Percentiles rank a stretch among this genome's conserved stretches.
These are phyloP conservation scores for Amphipyra berbera DNA, from an alignment of 2,888 invertebrate species.

Conservation along the genomic window DNA sequence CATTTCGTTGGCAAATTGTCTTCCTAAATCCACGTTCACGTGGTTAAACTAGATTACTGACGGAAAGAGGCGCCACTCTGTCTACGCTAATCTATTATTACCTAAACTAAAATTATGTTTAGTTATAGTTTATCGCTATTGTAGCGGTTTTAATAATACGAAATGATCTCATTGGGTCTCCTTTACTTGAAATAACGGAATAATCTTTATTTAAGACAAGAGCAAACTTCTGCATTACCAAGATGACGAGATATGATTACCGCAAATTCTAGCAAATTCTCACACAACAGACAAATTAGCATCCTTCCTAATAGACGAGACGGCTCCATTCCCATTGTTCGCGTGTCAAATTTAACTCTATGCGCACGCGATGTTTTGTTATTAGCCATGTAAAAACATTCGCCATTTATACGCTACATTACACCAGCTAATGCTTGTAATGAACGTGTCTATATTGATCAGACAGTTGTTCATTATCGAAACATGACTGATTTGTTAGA, in stretches of 20 bases:
- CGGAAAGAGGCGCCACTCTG: background rate
- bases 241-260: conserved; percentile 13
- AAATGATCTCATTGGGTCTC: background rate
- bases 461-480: conserved; percentile 20
- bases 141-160: background rate
- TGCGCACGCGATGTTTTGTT: conserved; percentile 53
- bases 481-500: conserved; percentile 20
- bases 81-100: background rate
- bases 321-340: conserved; percentile 38
- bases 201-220: conserved; percentile 1
- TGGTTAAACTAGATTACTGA: too few relatives aligned
- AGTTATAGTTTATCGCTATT: too few relatives aligned
- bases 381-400: conserved; percentile 37
- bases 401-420: conserved; percentile 46
- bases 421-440: conserved; percentile 30
- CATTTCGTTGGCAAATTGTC: too few relatives aligned
- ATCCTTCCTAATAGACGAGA: conserved; percentile 38
- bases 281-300: conserved; percentile 41
- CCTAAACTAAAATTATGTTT: too few relatives aligned
- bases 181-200: background rate
- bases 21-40: too few relatives aligned
- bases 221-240: background rate
- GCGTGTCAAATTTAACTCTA: conserved; percentile 47
- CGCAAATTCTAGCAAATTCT: conserved; percentile 30
- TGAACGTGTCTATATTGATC: conserved; percentile 16